Conservation (phyloP, 2,888 invertebrate genomes). For the Hirtodrosophila duncani region DNA sequence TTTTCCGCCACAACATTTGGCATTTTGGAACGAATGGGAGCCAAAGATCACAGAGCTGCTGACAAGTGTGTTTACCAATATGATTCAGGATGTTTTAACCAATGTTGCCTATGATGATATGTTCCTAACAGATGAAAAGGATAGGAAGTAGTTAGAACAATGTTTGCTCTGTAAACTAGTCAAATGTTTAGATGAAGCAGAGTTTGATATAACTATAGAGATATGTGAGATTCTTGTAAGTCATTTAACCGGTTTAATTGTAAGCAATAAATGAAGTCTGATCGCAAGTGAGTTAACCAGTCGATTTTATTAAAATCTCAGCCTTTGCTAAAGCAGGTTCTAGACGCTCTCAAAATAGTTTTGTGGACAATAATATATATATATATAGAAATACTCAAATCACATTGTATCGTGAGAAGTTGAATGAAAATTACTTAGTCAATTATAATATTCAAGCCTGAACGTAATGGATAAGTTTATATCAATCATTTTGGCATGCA, state of each 20-base stretch:
- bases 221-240: too few relatives aligned
- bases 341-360: slow-evolving; percentile 22
- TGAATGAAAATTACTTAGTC: slow-evolving; percentile 6
- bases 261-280: slow-evolving; percentile 10
- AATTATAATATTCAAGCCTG: background rate
- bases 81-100: slow-evolving; percentile 34
- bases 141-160: slow-evolving; percentile 10
- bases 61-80: slow-evolving; percentile 23
- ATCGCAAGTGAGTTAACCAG: background rate
- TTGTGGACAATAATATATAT: background rate
- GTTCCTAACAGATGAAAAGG: slow-evolving; percentile 31
- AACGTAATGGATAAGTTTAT: slow-evolving; percentile 24
- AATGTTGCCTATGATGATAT: slow-evolving; percentile 47
- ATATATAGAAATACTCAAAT: background rate
- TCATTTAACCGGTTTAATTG: slow-evolving; percentile 27
- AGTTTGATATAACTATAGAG: too few relatives aligned
- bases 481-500: slow-evolving; percentile 1
- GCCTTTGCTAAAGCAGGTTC: slow-evolving; percentile 9
- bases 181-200: too few relatives aligned
- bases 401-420: slow-evolving; percentile 16
- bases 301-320: slow-evolving; percentile 1
- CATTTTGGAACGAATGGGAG: slow-evolving; percentile 50
- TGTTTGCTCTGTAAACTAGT: background rate
- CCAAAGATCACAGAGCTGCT: slow-evolving; percentile 30
- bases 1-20: slow-evolving; percentile 40